Base-by-base conservation (phyloP, 2,113 vertebrate species). In the Vulpes vulpes region DNA sequence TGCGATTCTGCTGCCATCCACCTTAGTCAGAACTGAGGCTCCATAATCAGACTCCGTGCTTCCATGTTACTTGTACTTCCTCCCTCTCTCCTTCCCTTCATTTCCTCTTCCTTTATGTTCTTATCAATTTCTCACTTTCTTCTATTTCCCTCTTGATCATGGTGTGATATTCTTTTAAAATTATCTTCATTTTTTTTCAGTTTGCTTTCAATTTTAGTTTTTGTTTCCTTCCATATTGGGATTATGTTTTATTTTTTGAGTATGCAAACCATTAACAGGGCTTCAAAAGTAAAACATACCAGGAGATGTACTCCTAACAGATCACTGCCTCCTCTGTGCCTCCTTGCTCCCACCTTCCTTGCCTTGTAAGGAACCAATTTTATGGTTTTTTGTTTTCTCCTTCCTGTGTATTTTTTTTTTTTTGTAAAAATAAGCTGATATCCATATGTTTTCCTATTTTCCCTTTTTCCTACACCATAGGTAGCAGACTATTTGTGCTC, bases 321-420 rank as follows among this genome's bases (percentile, higher is more conserved):
- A 6, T 51, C 65, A 20, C 25, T 55, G 82, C 17, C 73, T n/a
- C 38, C 16, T 7, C 5, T 20, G 32, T 1, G 7, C 78, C 12
- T 92, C 65, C 17, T 55, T 27, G 6, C 17, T 55, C 23, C 59
- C 30, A 9, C 35, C 5, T 60, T 17, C 10, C 0, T 51, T n/a
- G 25, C 55, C 19, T 35, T 51, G 27, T 7, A 64, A 8, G 14
- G n/a, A 51, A 51, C 25, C 16, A 19, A 10, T 15, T 59, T 80
- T 65, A 35, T 14, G 59, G 19, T 80, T 85, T 80, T 9, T 16
- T 74, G 32, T 8, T 27, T 23, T 80, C 8, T 43, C 22, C 16
- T 71, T 57, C 15, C 27, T 81, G 8, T 32, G 10, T 91, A 89
- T 38, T n/a, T 90, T 91, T 94, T 91, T 94, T n/a, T 90, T 67